Evolutionary conservation across 2,888 invertebrate species (phyloP), one percentile per base, ranked within the genome.

Genomic region (Melanostoma mellinum): DNA sequence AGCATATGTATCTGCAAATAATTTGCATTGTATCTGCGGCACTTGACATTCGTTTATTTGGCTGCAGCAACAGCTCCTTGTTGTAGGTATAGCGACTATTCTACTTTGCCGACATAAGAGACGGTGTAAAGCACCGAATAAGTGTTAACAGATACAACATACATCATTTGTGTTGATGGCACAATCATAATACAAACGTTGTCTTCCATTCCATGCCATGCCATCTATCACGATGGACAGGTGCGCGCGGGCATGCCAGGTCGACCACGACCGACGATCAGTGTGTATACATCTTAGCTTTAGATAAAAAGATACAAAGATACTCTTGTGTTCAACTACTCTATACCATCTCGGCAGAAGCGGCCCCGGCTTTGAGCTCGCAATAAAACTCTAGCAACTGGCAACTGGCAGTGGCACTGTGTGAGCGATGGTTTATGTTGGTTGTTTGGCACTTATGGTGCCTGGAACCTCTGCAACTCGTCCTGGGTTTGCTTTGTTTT

Each of bases 141-240:
- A 84, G 84, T 84, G 84, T 79, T 78, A 84, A 84, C 78, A 84
- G 84, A 84, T 79, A 75, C 78, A 84, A 79, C 78, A 84, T 84
- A 84, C 74, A 79, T 84, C 78, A 84, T 84, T 78, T 75, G 84
- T 78, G 78, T 67, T 84, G 78, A 78, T 78, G 78, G 78, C 69
- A 74, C 79, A 74, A 79, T 84, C 79, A 84, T 71, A 82, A 78
- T 74, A 69, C 71, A 74, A 75, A 69, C 58, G 38, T 56, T 56
- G 44, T 68, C 50, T 36, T 35, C 48, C 46, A 8, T 50, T 60
- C 9, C 40, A 44, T 55, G 50, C 42, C 46, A 52, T 72, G 68
- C 74, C 56, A 68, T 79, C 79, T 79, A 58, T 80, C 63, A 68
- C 73, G 60, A 63, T 71, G 44, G 48, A 46, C 67, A 71, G 61